Percentiles rank a stretch among this genome's conserved stretches.
phyloP scores from a whole-genome alignment of 1,140 invertebrate genomes.

The Macrotrachela quadricornifera region DNA sequence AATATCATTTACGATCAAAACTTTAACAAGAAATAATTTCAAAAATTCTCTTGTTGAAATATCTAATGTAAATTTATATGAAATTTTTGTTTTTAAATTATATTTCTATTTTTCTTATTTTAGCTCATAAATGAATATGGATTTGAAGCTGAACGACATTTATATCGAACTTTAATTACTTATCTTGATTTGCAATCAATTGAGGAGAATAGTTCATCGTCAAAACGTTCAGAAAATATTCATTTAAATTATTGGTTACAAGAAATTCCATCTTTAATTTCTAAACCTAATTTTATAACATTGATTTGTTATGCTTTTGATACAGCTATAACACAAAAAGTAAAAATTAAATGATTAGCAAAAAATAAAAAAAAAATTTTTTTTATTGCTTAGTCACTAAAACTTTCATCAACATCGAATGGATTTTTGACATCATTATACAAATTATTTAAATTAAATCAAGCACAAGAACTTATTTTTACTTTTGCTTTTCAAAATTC shows the following conservation, averaged over 20 bases:
- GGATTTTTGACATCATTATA: no score
- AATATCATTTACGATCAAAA: no score
- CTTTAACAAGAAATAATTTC: no score
- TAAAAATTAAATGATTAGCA: no score
- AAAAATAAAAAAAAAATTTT: no score
- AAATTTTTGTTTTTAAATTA: not conserved
- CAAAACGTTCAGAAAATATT: conserved; percentile 42
- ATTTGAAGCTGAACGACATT: conserved; percentile 63
- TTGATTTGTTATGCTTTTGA: conserved; percentile 53
- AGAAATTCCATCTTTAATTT: conserved; percentile 34
- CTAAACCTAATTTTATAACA: conserved; percentile 48
- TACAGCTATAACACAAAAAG: conserved; percentile 35
- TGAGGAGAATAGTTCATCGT: conserved; percentile 33
- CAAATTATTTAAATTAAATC: no score
- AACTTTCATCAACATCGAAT: no score
- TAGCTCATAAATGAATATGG: conserved; percentile 49
- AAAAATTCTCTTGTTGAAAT: no score
- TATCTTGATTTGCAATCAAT: conserved; percentile 36
- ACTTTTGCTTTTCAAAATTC: no score
- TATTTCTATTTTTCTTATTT: not conserved
- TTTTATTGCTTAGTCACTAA: no score
- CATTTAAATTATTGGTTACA: conserved; percentile 48
- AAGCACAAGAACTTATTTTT: no score
- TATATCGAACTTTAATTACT: conserved; percentile 62
- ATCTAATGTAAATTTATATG: no score